Evolutionary conservation across 92 coral and sea anemone species (phyloP).

Genomic region (Meandrina meandrites): DNA sequence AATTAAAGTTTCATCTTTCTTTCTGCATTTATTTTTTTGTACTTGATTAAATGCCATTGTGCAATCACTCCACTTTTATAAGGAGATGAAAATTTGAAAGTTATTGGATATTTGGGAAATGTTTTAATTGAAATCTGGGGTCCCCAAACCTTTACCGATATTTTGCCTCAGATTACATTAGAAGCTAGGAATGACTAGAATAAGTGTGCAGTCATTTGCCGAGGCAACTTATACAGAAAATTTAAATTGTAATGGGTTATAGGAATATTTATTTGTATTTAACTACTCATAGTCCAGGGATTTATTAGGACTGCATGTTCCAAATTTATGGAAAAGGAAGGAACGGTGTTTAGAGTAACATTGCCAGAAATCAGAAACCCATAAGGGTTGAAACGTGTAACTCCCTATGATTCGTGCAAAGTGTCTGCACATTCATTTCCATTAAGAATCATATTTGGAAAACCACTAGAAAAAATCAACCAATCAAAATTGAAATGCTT

Average conservation of each 20-base stretch:
- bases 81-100: background rate
- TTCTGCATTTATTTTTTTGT: background rate
- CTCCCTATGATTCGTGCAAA: too few relatives aligned
- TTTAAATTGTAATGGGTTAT: conserved; percentile 22
- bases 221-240: background rate
- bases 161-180: too few relatives aligned
- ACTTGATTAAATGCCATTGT: background rate
- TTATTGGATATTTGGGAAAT: background rate
- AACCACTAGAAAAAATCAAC: too few relatives aligned
- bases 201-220: background rate
- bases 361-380: too few relatives aligned
- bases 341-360: background rate
- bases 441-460: too few relatives aligned
- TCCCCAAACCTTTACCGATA: too few relatives aligned
- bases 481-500: too few relatives aligned
- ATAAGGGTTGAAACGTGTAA: too few relatives aligned
- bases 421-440: too few relatives aligned
- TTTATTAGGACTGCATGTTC: conserved; percentile 14
- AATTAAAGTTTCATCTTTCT: background rate
- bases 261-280: conserved; percentile 32
- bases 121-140: background rate
- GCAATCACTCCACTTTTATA: background rate
- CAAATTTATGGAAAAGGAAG: conserved; percentile 22
- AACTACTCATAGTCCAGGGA: conserved; percentile 28
- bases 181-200: background rate